Percentiles rank a stretch among this genome's conserved stretches.
Conservation (phyloP, 2,113 vertebrate species). For the Carlito syrichta region DNA sequence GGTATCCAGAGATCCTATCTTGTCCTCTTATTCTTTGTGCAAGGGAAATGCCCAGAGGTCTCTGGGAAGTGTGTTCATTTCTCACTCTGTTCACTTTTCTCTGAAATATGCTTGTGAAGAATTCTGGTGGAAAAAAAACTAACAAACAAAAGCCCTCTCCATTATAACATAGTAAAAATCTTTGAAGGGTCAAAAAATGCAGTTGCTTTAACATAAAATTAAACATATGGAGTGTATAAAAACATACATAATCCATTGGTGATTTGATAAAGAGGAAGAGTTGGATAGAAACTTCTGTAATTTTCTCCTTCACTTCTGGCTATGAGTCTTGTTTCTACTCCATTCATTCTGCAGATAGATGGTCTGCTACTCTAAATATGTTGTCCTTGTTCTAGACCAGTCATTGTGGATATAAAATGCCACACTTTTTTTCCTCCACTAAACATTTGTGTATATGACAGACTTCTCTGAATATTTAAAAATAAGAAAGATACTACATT, state of each 20-base stretch:
- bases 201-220: conserved; percentile 21
- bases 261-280: neutral
- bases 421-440: neutral
- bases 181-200: neutral
- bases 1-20: too few relatives aligned
- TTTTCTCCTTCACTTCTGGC: neutral
- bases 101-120: neutral
- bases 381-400: neutral
- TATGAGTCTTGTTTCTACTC: neutral
- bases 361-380: neutral
- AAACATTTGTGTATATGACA: neutral
- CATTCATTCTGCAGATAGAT: neutral
- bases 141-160: neutral
- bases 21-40: neutral
- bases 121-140: neutral
- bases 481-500: neutral
- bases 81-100: neutral
- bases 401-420: neutral
- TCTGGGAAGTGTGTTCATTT: neutral
- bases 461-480: neutral
- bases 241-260: neutral
- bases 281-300: neutral
- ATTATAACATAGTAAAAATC: neutral
- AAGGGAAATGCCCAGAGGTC: neutral
- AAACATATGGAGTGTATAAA: neutral